phyloP scores from a whole-genome alignment of 1,140 invertebrate species.

The Popillia japonica region DNA sequence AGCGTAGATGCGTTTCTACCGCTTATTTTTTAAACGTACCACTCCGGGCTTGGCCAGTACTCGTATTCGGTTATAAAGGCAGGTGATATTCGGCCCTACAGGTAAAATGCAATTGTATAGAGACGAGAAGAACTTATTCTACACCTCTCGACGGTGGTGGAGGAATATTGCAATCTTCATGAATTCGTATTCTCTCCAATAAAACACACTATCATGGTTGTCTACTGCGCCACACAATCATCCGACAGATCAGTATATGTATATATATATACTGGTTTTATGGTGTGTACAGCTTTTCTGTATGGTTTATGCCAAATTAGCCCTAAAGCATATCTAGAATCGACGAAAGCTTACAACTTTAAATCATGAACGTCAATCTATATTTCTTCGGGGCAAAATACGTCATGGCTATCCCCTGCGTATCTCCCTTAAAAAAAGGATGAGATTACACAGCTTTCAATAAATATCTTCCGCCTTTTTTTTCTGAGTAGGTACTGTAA shows the following conservation, averaged over 20 bases:
- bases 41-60: conserved; percentile 16
- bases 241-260: conserved; percentile 39
- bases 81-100: conserved; percentile 33
- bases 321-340: conserved; percentile 40
- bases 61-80: conserved; percentile 29
- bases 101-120: conserved; percentile 23
- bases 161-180: conserved; percentile 33
- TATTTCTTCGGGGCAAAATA: conserved; percentile 31
- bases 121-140: conserved; percentile 28
- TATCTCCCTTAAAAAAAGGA: neutral
- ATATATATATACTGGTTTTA: conserved; percentile 41
- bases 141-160: neutral
- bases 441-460: neutral
- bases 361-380: conserved; percentile 36
- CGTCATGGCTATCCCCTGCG: neutral
- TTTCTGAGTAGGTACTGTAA: too few species aligned
- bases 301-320: conserved; percentile 44
- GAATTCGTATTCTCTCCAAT: conserved; percentile 35
- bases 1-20: neutral
- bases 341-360: conserved; percentile 38
- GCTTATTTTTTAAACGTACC: neutral
- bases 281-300: conserved; percentile 22
- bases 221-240: conserved; percentile 37
- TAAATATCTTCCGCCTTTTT: neutral
- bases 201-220: conserved; percentile 24